Evolutionary conservation across 2,888 invertebrate species (phyloP).

Genomic region (Scaptomyza tumidula): DNA sequence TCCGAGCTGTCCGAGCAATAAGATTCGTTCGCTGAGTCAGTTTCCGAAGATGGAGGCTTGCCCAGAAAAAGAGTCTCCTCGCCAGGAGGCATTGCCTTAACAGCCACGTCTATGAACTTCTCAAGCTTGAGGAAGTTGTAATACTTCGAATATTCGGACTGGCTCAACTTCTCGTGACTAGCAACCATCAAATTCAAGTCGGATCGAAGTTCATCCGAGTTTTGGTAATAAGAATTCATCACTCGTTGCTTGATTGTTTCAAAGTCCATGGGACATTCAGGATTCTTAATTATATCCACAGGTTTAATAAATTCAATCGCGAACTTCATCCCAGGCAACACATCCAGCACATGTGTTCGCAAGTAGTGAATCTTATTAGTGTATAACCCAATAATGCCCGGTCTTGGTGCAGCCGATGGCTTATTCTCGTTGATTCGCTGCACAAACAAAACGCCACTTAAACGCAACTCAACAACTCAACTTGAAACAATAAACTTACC

Average conservation of each 20-base stretch:
- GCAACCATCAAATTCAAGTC: slow-evolving; percentile 35
- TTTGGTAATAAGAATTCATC: slow-evolving; percentile 33
- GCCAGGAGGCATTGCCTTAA: neutral
- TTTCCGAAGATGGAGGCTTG: neutral
- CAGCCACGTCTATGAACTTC: neutral
- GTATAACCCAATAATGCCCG: slow-evolving; percentile 13
- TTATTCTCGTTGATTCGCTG: neutral
- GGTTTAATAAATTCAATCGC: slow-evolving; percentile 47
- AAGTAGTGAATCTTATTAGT: slow-evolving; percentile 54
- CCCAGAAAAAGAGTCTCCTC: neutral
- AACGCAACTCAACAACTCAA: neutral
- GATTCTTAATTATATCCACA: slow-evolving; percentile 31
- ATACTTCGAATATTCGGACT: slow-evolving; percentile 7
- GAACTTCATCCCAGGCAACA: slow-evolving; percentile 29
- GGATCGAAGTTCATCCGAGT: slow-evolving; percentile 14
- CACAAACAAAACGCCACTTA: neutral
- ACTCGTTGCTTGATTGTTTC: slow-evolving; percentile 45
- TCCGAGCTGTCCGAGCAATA: neutral
- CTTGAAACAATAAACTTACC: neutral
- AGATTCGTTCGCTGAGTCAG: neutral
- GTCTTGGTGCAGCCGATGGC: slow-evolving; percentile 31
- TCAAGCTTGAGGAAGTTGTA: slow-evolving; percentile 40
- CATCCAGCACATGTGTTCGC: slow-evolving; percentile 43
- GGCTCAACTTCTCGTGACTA: slow-evolving; percentile 26
- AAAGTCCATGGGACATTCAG: slow-evolving; percentile 43